These are phyloP conservation scores for Linepithema humile DNA, from an alignment of 1,140 invertebrate genomes.

Conservation along the genomic window DNA sequence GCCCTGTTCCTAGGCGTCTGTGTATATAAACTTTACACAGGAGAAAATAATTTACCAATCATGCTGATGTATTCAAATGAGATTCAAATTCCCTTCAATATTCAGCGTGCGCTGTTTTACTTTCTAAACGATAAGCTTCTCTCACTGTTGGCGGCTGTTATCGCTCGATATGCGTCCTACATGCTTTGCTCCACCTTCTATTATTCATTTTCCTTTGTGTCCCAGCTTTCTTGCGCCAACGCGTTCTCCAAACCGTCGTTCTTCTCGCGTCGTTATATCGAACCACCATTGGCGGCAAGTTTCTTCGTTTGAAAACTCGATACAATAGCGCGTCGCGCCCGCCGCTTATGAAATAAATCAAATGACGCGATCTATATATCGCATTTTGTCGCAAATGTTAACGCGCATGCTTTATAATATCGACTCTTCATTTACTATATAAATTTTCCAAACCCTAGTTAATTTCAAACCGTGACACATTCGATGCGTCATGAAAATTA, in stretches of 20 bases:
- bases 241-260: constrained; percentile 38
- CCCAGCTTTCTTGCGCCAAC: constrained; percentile 28
- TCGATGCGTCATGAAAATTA: constrained; percentile 2
- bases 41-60: constrained; percentile 60
- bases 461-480: neutral
- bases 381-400: constrained; percentile 2
- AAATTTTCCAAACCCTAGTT: constrained; percentile 24
- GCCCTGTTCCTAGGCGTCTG: neutral
- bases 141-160: constrained; percentile 37
- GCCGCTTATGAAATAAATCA: constrained; percentile 51
- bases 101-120: constrained; percentile 54
- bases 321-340: constrained; percentile 28
- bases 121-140: constrained; percentile 56
- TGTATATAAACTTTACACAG: constrained; percentile 48
- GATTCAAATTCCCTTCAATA: constrained; percentile 57
- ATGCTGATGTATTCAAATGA: constrained; percentile 47
- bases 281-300: constrained; percentile 18
- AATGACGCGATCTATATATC: constrained; percentile 28
- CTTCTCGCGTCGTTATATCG: constrained; percentile 37
- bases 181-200: constrained; percentile 41
- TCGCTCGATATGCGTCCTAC: constrained; percentile 58
- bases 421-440: neutral
- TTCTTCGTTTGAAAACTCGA: constrained; percentile 55
- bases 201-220: constrained; percentile 58
- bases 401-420: constrained; percentile 3